phyloP scores from a whole-genome alignment of 2,888 invertebrate species.

The Epistrophe grossulariae region DNA sequence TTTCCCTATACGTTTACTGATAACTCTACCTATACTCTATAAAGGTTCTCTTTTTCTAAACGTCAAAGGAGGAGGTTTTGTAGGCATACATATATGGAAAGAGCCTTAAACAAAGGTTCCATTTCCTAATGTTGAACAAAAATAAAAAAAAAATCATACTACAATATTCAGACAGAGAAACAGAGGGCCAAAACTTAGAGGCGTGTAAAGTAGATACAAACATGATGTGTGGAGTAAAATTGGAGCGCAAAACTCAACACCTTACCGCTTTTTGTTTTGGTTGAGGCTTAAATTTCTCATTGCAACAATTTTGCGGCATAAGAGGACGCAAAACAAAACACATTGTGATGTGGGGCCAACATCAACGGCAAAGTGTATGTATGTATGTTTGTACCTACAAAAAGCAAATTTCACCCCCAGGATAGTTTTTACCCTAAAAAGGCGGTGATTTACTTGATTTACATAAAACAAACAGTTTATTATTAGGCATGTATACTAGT shows the following conservation, averaged over 20 bases:
- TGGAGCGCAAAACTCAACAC: slow-evolving; percentile 59
- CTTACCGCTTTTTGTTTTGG: slow-evolving; percentile 33
- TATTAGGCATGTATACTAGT: slow-evolving; percentile 23
- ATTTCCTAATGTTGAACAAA: slow-evolving; percentile 7
- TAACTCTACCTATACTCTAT: slow-evolving; percentile 32
- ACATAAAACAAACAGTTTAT: slow-evolving; percentile 54
- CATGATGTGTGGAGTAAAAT: slow-evolving; percentile 50
- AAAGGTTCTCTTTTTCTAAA: slow-evolving; percentile 9
- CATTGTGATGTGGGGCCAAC: neutral
- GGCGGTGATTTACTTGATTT: slow-evolving; percentile 58
- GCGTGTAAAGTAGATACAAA: slow-evolving; percentile 44
- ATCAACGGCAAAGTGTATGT: neutral
- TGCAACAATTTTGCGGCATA: slow-evolving; percentile 29
- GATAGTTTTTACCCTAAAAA: slow-evolving; percentile 47
- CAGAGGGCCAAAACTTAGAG: slow-evolving; percentile 16
- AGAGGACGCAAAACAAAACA: slow-evolving; percentile 4
- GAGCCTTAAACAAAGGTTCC: slow-evolving; percentile 28
- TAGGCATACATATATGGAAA: neutral
- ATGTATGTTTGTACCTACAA: neutral
- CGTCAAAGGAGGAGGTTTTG: slow-evolving; percentile 5
- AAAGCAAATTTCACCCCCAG: slow-evolving; percentile 30
- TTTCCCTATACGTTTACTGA: slow-evolving; percentile 67
- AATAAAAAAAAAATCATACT: slow-evolving; percentile 30
- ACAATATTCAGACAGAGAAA: neutral
- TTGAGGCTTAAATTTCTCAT: slow-evolving; percentile 33